Percentiles rank a stretch among this genome's conserved stretches.
These are phyloP conservation scores for Drosophila kokeensis DNA, from an alignment of 2,888 invertebrate genomes.

Conservation along the genomic window DNA sequence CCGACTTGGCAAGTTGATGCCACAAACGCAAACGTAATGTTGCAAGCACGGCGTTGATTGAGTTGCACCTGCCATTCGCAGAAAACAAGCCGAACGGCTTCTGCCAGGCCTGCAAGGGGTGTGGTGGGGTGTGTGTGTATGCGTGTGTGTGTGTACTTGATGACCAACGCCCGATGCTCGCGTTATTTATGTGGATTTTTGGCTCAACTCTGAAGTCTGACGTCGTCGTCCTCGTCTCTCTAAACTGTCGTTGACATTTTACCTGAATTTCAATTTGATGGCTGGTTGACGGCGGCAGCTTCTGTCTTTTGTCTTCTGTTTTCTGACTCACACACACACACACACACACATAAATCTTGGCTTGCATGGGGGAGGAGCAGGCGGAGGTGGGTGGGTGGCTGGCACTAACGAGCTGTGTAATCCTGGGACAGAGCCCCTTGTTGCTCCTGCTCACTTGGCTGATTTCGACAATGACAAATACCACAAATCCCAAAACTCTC, in stretches of 20 bases:
- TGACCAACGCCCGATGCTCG: slow-evolving; percentile 62
- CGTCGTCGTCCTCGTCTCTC: slow-evolving; percentile 19
- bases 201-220: slow-evolving; percentile 40
- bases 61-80: slow-evolving; percentile 82
- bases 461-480: slow-evolving; percentile 28
- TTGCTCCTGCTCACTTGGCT: slow-evolving; percentile 10
- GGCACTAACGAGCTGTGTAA: slow-evolving; percentile 8
- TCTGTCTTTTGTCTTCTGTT: slow-evolving; percentile 41
- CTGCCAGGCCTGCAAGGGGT: slow-evolving; percentile 19
- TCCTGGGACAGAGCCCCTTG: slow-evolving; percentile 7
- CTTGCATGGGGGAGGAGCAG: background rate
- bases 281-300: slow-evolving; percentile 46
- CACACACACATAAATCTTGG: slow-evolving; percentile 70
- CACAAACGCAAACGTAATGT: slow-evolving; percentile 45
- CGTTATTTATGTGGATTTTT: slow-evolving; percentile 79
- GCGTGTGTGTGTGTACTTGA: slow-evolving; percentile 23
- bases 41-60: slow-evolving; percentile 68
- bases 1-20: slow-evolving; percentile 45
- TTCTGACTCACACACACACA: slow-evolving; percentile 18
- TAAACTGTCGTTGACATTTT: slow-evolving; percentile 74
- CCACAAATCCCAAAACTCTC: slow-evolving; percentile 12
- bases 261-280: slow-evolving; percentile 78
- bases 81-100: slow-evolving; percentile 72
- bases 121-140: background rate
- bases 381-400: background rate